Evolutionary conservation across 1,140 invertebrate species (phyloP), one percentile per base, ranked within the genome.

Genomic region (Drosophila mojavensis): DNA sequence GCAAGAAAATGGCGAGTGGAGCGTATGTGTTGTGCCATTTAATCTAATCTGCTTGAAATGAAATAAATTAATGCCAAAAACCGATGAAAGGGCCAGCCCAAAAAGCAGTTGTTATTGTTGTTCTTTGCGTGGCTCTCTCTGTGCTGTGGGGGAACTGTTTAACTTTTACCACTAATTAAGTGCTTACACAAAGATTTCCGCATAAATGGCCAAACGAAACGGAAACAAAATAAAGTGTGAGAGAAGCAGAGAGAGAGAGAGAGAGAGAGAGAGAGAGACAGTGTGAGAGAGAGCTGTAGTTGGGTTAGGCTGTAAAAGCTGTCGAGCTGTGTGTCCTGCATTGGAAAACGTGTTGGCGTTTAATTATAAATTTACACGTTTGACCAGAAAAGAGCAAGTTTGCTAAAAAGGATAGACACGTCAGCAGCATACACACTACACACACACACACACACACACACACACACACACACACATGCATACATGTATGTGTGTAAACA

Each of bases 141-240:
- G 36, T 43, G 63, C 68, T 78, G 70, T 65, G 56, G 11, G 36
- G 75, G 71, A 60, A 50, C 76, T 86, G 77, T 79, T 88, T 88
- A 86, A 86, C 83, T 86, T 88, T 86, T 88, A 82, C 83, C 83
- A 86, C 83, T 86, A 86, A 86, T 86, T 86, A 86, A 86, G 83
- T 86, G 83, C 83, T 88, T 86, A 88, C 83, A 88, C 79, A 79
- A 82, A 79, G 83, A 86, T 88, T 86, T 86, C 76, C 77, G 76
- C 83, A 88, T 69, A 88, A 86, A 79, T 72, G 83, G 59, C 61
- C 68, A 48, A 26, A 60, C 50, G 50, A 69, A 81, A 82, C 78
- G 79, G 43, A 17, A 39, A 51, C 24, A 20, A 54, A 24, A 51
- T 36, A 33, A 20, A 47, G 13, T 13, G 47, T 28, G 39, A 28